Base-by-base conservation (phyloP, 2,797 vertebrate species). In the Anolis apletophallus region DNA sequence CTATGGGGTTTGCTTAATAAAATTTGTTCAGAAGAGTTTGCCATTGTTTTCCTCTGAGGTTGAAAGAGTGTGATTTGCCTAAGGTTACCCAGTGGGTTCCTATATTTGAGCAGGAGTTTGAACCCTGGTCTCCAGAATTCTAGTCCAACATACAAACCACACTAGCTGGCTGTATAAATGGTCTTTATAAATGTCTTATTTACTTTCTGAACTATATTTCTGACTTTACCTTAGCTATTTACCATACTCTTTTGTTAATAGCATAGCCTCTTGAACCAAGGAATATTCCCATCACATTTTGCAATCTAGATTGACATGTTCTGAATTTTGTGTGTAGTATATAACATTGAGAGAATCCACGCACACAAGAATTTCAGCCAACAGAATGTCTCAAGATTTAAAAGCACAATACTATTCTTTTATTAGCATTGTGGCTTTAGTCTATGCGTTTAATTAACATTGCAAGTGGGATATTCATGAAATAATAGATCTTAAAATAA, bases 371-470 rank as follows among this genome's bases (percentile, higher is more conserved):
- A 12, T 2, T 1, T 0, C 0, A 77, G 77, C 1, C 74, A 52
- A 23, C 40, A 87, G 85, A 85, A 73, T 17, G 10, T 64, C 81
- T 52, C 36, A 46, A 86, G 54, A 3, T 32, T 29, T 80, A 34
- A 40, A 80, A 57, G 5, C 14, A 46, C 57, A 55, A 29, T 14
- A 80, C n/a, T 52, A 34, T 72, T 61, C 21, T 61, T 29, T 83
- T 57, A 46, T 79, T 46, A 83, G 46, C 12, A n/a, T 79, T 76
- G 11, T 46, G 12, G 71, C 26, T 36, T 68, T 40, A 67, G 21
- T 19, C 16, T 71, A 34, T 2, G 21, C 29, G 7, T 75, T 75
- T 74, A 19, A 73, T 68, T 32, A 55, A 54, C 19, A 52, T 34
- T 12, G 23, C 36, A 21, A 23, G 2, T 86, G 55, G 21, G 8